Evolutionary conservation across 2,113 vertebrate genomes (phyloP).

Genomic region (Pantherophis guttatus): DNA sequence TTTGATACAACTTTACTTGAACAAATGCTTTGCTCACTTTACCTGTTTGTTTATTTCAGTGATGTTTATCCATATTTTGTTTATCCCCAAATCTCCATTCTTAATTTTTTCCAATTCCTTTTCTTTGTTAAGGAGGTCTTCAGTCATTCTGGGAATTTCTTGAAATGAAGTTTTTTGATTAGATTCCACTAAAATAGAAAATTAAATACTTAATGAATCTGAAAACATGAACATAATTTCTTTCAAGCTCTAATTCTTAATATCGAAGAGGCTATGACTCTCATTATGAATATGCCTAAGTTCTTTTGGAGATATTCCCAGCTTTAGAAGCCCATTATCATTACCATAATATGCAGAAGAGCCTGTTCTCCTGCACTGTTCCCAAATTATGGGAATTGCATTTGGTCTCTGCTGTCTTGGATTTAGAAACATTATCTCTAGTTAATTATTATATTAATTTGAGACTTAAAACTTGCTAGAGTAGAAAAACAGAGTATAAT

Average conservation of each 20-base stretch:
- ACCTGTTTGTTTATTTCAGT: conserved; percentile 95
- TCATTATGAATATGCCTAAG: neutral
- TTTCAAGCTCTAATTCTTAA: neutral
- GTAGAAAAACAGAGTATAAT: neutral
- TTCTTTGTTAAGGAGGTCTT: conserved; percentile 87
- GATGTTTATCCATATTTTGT: conserved; percentile 89
- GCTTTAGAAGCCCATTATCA: neutral
- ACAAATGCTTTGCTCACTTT: conserved; percentile 26
- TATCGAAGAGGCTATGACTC: neutral
- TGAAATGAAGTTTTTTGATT: conserved; percentile 88
- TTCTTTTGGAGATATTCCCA: neutral
- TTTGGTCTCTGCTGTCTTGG: neutral
- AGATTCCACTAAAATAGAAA: conserved; percentile 83
- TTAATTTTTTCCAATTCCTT: conserved; percentile 84
- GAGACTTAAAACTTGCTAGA: neutral
- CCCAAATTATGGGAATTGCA: neutral
- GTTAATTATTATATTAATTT: neutral
- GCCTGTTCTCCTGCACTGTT: neutral
- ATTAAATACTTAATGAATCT: conserved; percentile 22
- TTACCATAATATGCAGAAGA: neutral
- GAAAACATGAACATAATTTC: neutral
- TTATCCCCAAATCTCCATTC: conserved; percentile 83
- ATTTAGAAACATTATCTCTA: neutral
- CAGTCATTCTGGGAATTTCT: conserved; percentile 89
- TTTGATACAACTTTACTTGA: neutral